Conservation (phyloP, 2,888 invertebrate species). For the Oligia latruncula region DNA sequence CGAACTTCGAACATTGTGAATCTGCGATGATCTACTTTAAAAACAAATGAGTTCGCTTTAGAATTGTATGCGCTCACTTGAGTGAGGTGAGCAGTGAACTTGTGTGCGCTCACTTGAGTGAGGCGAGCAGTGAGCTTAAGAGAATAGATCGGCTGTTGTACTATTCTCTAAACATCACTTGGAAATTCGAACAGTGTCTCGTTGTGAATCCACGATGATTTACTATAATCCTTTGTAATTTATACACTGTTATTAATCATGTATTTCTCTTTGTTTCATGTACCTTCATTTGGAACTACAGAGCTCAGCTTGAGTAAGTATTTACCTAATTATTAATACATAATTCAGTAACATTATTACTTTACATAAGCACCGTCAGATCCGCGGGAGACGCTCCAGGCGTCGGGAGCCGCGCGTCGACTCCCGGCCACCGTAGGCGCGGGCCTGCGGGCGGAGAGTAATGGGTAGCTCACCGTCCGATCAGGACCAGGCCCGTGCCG, state of each 20-base stretch:
- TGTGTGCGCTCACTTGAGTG: conserved; percentile 5
- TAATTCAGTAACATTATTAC: background rate
- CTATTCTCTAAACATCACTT: too few species aligned
- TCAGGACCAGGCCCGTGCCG: too few species aligned
- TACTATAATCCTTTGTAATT: background rate
- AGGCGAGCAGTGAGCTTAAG: background rate
- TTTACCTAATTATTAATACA: background rate
- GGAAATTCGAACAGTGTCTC: too few species aligned
- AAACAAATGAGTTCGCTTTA: conserved; percentile 14
- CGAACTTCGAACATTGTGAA: background rate
- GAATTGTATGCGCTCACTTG: conserved; percentile 9
- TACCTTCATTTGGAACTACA: conserved; percentile 76
- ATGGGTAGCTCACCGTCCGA: too few species aligned
- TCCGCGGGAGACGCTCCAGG: too few species aligned
- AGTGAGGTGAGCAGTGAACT: background rate
- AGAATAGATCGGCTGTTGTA: background rate
- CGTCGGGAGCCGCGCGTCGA: too few species aligned
- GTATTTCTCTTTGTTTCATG: conserved; percentile 86
- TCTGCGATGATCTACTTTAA: conserved; percentile 9
- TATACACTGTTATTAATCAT: conserved; percentile 53
- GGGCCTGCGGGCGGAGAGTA: too few species aligned
- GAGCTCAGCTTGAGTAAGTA: conserved; percentile 92
- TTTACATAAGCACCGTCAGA: background rate
- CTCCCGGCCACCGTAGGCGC: too few species aligned
- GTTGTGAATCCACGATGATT: too few species aligned